These are phyloP conservation scores for Epinotia brunnichana DNA, from an alignment of 2,888 invertebrate genomes.

Conservation along the genomic window DNA sequence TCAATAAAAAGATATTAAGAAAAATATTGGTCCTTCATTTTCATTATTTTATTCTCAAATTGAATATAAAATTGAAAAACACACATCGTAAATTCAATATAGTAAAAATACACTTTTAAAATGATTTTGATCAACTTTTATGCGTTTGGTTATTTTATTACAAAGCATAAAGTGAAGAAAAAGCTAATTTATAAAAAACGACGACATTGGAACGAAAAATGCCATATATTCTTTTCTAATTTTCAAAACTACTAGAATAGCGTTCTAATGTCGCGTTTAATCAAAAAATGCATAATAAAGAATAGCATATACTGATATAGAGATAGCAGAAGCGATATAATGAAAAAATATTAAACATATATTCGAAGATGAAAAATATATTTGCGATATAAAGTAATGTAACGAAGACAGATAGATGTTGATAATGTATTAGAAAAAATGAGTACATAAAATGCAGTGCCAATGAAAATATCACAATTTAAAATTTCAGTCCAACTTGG, in stretches of 20 bases:
- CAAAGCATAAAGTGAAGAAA: constrained; percentile 2
- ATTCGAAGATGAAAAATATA: constrained; percentile 6
- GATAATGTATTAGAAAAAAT: constrained; percentile 18
- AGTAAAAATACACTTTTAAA: neutral
- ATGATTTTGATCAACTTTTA: constrained; percentile 6
- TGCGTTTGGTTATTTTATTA: constrained; percentile 17
- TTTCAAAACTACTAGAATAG: neutral
- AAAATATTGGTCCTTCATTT: neutral
- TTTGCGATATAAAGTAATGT: constrained; percentile 11
- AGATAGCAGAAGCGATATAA: constrained; percentile 27
- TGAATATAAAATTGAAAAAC: constrained; percentile 38
- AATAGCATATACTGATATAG: constrained; percentile 1
- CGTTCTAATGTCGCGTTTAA: constrained; percentile 22
- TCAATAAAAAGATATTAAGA: neutral
- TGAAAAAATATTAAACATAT: neutral
- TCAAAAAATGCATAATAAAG: constrained; percentile 22
- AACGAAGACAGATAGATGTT: constrained; percentile 4
- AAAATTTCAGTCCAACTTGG: constrained; percentile 59
- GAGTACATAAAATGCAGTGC: constrained; percentile 25
- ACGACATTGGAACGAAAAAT: constrained; percentile 17
- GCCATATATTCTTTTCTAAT: neutral
- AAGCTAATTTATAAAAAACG: constrained; percentile 31
- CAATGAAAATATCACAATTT: constrained; percentile 36
- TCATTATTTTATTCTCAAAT: constrained; percentile 25
- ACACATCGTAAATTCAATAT: constrained; percentile 15